Evolutionary conservation across 2,797 vertebrate genomes (phyloP), one percentile per base, ranked within the genome.

Genomic region (Halcyon chelicuti): DNA sequence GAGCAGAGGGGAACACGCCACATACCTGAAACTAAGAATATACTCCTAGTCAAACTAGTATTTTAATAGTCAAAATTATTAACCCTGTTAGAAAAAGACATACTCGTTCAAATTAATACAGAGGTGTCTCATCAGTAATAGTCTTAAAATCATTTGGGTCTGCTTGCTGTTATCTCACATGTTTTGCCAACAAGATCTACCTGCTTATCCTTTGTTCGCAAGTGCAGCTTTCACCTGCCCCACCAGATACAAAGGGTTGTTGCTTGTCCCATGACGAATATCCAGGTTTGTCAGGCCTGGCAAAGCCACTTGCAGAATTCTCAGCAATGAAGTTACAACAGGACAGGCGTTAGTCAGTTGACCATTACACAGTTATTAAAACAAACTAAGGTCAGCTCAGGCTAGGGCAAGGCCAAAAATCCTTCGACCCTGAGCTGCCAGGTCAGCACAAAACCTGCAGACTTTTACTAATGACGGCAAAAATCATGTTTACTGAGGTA

Each of bases 291-390:
- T n/a, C 61, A 74, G 33, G 29, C 18, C 31, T 91, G 72, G 81
- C n/a, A n/a, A n/a, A n/a, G 37, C 12, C 54, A 77, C 0, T 0
- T 63, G 20, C 28, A n/a, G 0, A 47, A 39, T 12, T 39, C 13
- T 25, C 60, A 68, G 31, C 67, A 33, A 40, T 57, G 7, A 71
- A 83, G 15, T n/a, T 74, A 14, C 3, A 60, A 52, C 5, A 57
- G 25, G 28, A 18, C 7, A 51, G 8, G 5, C 19, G 37, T 51
- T 37, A 70, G 37, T 14, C 55, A 46, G 6, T 40, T 74, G 61
- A 46, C 29, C 4, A 15, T 16, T 39, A 14, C 11, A 29, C 3
- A n/a, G 5, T 46, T 63, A 37, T 54, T 55, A 71, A 77, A 77
- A 6, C 13, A 71, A 77, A 14, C 1, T 72, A 75, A 68, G 1